Percentiles rank a stretch among this genome's conserved stretches.
These are phyloP conservation scores for Denticeps clupeoides DNA, from an alignment of 2,797 vertebrate species.

Conservation along the genomic window DNA sequence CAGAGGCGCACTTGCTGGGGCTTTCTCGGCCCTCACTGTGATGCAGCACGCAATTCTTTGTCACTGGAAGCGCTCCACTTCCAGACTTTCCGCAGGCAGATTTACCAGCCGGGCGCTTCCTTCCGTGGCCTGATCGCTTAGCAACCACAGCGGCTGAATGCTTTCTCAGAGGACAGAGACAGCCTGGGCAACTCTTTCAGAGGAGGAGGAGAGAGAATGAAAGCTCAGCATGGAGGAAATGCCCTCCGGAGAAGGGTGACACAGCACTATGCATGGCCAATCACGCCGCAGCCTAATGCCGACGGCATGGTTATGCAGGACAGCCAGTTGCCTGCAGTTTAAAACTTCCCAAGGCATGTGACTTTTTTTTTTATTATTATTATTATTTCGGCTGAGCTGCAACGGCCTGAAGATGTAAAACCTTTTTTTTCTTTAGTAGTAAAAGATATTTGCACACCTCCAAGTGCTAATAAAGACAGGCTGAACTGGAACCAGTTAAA, in stretches of 20 bases:
- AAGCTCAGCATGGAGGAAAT: conserved; percentile 54
- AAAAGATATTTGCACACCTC: no score
- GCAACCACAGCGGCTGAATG: conserved; percentile 50
- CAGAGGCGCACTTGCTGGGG: not conserved
- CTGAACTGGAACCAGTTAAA: no score
- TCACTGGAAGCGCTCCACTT: conserved; percentile 24
- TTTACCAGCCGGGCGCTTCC: conserved; percentile 41
- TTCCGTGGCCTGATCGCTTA: conserved; percentile 50
- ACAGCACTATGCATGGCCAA: conserved; percentile 7
- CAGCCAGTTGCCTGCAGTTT: no score
- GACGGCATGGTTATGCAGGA: no score
- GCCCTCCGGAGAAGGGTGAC: conserved; percentile 38
- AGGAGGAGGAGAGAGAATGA: conserved; percentile 35
- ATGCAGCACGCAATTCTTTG: conserved; percentile 27
- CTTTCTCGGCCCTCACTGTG: conserved; percentile 1
- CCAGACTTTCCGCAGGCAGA: conserved; percentile 18
- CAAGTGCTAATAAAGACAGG: no score
- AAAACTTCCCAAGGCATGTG: no score
- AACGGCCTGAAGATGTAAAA: no score
- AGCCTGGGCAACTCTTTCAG: conserved; percentile 60
- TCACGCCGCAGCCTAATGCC: not conserved
- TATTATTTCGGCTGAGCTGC: no score
- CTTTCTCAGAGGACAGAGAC: conserved; percentile 53
- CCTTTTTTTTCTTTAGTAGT: no score
- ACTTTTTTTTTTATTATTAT: no score